Evolutionary conservation across 2,888 invertebrate genomes (phyloP).

Genomic region (Campaea margaritaria): DNA sequence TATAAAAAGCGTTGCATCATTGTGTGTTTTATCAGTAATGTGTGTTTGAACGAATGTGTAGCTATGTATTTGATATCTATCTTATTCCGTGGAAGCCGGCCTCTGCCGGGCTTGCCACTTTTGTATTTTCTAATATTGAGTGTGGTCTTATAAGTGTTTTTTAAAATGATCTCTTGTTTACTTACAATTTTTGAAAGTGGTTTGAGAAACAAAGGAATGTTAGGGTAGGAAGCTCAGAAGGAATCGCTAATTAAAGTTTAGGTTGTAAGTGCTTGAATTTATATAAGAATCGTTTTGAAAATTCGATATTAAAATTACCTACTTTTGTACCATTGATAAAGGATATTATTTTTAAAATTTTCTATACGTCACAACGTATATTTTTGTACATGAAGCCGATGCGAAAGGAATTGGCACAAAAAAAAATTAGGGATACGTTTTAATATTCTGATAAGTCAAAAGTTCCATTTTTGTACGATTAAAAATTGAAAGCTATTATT

Average conservation of each 20-base stretch:
- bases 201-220: slow-evolving; percentile 46
- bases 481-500: slow-evolving; percentile 70
- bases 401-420: slow-evolving; percentile 81
- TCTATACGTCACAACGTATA: slow-evolving; percentile 75
- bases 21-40: slow-evolving; percentile 53
- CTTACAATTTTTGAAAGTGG: slow-evolving; percentile 82
- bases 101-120: slow-evolving; percentile 60
- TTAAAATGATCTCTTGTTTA: slow-evolving; percentile 77
- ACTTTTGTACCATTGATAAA: slow-evolving; percentile 69
- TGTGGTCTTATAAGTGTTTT: slow-evolving; percentile 74
- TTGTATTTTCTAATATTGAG: slow-evolving; percentile 66
- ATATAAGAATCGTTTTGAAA: slow-evolving; percentile 70
- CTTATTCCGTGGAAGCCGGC: slow-evolving; percentile 57
- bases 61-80: slow-evolving; percentile 61
- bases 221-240: slow-evolving; percentile 72
- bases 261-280: slow-evolving; percentile 76
- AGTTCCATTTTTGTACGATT: slow-evolving; percentile 77
- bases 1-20: slow-evolving; percentile 20
- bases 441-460: slow-evolving; percentile 66
- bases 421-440: slow-evolving; percentile 57
- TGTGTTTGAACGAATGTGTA: slow-evolving; percentile 72
- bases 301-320: slow-evolving; percentile 60
- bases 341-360: slow-evolving; percentile 69
- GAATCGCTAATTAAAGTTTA: slow-evolving; percentile 79
- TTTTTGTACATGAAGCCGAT: slow-evolving; percentile 81